A percentile compares a stretch with the other conserved stretches of the same genome.
Evolutionary conservation across 2,888 invertebrate species (phyloP).

Genomic region (Apodemia duryi): DNA sequence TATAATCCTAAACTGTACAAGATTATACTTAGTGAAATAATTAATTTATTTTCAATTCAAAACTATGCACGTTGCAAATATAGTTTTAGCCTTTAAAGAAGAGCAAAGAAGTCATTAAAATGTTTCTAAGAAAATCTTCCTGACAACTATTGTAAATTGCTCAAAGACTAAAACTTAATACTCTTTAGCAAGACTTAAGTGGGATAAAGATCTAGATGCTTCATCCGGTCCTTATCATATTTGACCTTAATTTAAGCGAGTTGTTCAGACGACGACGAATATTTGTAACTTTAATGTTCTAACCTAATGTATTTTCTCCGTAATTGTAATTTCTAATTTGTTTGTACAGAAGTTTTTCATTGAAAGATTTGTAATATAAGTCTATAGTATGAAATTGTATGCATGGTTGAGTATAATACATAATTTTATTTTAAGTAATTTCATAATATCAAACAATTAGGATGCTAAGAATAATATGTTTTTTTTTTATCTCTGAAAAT

Average conservation of each 20-base stretch:
- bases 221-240: constrained; percentile 21
- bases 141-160: constrained; percentile 44
- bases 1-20: too few species aligned
- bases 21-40: too few species aligned
- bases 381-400: too few species aligned
- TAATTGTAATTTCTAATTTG: constrained; percentile 22
- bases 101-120: constrained; percentile 18
- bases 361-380: too few species aligned
- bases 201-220: constrained; percentile 25
- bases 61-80: not conserved
- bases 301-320: constrained; percentile 26
- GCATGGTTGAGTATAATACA: too few species aligned
- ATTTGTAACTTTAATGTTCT: constrained; percentile 12
- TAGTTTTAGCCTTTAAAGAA: not conserved
- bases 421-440: too few species aligned
- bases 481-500: too few species aligned
- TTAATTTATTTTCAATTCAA: not conserved
- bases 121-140: constrained; percentile 19
- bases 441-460: too few species aligned
- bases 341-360: too few species aligned
- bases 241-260: constrained; percentile 38
- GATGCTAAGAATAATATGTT: too few species aligned
- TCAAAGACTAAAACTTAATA: constrained; percentile 63
- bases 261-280: constrained; percentile 19
- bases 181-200: constrained; percentile 45